Conservation (phyloP, 2,797 vertebrate species). For the Poecilia picta region DNA sequence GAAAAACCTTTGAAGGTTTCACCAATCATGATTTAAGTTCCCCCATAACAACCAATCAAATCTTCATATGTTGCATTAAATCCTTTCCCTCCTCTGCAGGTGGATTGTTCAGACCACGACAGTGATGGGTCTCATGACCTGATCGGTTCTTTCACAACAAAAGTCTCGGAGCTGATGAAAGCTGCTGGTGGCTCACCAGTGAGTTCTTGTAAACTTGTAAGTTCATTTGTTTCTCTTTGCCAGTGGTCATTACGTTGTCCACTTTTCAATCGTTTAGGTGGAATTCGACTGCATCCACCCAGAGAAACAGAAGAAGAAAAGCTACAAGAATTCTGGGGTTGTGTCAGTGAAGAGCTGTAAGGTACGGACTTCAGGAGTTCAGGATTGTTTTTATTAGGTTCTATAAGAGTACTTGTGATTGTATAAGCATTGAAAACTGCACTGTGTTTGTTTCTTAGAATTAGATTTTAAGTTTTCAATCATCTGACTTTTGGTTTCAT, state of each 20-base stretch:
- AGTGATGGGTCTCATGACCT: slow-evolving; percentile 91
- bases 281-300: slow-evolving; percentile 91
- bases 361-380: slow-evolving; percentile 70
- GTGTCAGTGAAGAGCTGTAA: slow-evolving; percentile 87
- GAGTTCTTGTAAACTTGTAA: slow-evolving; percentile 52
- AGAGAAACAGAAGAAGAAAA: slow-evolving; percentile 94
- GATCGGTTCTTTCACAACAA: slow-evolving; percentile 89
- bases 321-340: slow-evolving; percentile 92
- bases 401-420: neutral
- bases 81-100: slow-evolving; percentile 75
- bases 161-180: slow-evolving; percentile 84
- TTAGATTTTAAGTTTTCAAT: neutral
- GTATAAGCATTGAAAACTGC: neutral
- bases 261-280: slow-evolving; percentile 70
- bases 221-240: neutral
- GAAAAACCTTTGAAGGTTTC: slow-evolving; percentile 88
- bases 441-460: neutral
- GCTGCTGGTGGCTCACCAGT: slow-evolving; percentile 78
- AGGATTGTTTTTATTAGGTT: neutral
- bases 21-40: slow-evolving; percentile 12
- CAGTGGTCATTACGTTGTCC: neutral
- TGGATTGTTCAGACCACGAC: slow-evolving; percentile 90
- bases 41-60: neutral
- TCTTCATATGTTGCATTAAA: neutral
- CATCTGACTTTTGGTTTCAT: neutral